Conservation (phyloP, 2,888 invertebrate species). For the Drosophila bunnanda region DNA sequence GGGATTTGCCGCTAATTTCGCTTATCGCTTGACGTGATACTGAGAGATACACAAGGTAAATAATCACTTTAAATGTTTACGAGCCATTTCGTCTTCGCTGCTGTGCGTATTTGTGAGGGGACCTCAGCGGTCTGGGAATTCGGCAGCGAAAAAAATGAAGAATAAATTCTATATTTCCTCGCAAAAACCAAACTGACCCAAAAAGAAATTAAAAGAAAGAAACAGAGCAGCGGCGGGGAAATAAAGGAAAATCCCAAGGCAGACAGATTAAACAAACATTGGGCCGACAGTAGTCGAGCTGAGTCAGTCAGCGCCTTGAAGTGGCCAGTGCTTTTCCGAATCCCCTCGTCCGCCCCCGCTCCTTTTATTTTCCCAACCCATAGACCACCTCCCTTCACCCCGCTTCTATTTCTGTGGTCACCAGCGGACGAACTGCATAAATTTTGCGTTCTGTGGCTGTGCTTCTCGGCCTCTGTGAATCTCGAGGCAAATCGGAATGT, state of each 20-base stretch:
- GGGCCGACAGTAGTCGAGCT: constrained; percentile 62
- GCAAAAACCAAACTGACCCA: constrained; percentile 57
- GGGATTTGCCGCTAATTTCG: constrained; percentile 42
- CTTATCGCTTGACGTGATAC: constrained; percentile 36
- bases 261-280: constrained; percentile 76
- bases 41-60: constrained; percentile 25
- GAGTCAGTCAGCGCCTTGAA: constrained; percentile 66
- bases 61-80: constrained; percentile 42
- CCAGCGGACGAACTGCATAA: constrained; percentile 59
- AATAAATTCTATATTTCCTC: constrained; percentile 41
- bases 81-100: constrained; percentile 20
- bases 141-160: constrained; percentile 17
- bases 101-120: not conserved
- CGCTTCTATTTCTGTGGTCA: constrained; percentile 68
- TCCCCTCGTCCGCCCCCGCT: not conserved
- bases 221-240: constrained; percentile 7
- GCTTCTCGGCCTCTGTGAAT: constrained; percentile 47
- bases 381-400: constrained; percentile 7
- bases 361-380: not conserved
- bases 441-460: constrained; percentile 30
- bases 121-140: constrained; percentile 33
- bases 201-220: no score
- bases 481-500: constrained; percentile 56
- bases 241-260: constrained; percentile 59
- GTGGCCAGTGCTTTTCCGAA: constrained; percentile 53